Conservation (phyloP, 2,888 invertebrate genomes). For the Lycia hirtaria region DNA sequence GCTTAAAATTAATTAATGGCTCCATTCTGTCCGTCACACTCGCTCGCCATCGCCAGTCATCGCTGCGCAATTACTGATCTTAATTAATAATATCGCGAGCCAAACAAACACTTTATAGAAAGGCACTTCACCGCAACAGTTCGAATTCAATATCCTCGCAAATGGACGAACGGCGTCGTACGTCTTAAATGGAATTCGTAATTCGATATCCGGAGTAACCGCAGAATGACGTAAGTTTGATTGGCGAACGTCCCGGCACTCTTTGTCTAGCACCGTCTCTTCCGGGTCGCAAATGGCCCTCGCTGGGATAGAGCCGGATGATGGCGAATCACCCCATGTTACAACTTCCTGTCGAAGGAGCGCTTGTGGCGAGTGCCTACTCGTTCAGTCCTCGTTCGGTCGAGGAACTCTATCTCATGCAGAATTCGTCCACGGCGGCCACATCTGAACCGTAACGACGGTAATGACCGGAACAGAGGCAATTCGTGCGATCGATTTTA, state of each 20-base stretch:
- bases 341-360: slow-evolving; percentile 54
- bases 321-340: slow-evolving; percentile 58
- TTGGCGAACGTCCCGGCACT: slow-evolving; percentile 48
- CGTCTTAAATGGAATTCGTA: slow-evolving; percentile 43
- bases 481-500: slow-evolving; percentile 31
- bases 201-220: slow-evolving; percentile 47
- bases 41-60: slow-evolving; percentile 56
- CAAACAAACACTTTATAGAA: slow-evolving; percentile 5
- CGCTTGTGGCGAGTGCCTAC: slow-evolving; percentile 38
- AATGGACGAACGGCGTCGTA: slow-evolving; percentile 20
- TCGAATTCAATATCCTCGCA: slow-evolving; percentile 31
- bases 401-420: slow-evolving; percentile 31
- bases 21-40: slow-evolving; percentile 50
- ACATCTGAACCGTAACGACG: slow-evolving; percentile 31
- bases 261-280: slow-evolving; percentile 61
- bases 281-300: slow-evolving; percentile 43
- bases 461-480: slow-evolving; percentile 33
- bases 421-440: slow-evolving; percentile 18
- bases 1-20: slow-evolving; percentile 61
- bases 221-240: slow-evolving; percentile 53
- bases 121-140: slow-evolving; percentile 18
- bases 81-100: slow-evolving; percentile 25
- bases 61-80: slow-evolving; percentile 51
- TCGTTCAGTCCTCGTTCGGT: slow-evolving; percentile 24
- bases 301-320: slow-evolving; percentile 58